These are phyloP conservation scores for Sitta europaea DNA, from an alignment of 2,113 vertebrate genomes.

Conservation along the genomic window DNA sequence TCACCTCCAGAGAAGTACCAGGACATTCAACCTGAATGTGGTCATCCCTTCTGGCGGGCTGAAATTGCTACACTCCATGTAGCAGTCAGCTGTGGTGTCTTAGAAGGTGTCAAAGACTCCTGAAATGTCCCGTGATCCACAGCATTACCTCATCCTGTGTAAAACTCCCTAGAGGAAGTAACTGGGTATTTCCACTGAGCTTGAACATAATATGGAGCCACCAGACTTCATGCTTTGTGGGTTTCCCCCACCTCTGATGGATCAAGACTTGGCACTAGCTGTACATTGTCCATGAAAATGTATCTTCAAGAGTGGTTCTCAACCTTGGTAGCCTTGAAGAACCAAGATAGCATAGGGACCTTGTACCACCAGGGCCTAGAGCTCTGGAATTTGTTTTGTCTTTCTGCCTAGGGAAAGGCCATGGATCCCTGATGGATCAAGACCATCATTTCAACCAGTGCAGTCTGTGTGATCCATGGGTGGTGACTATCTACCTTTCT, in stretches of 20 bases:
- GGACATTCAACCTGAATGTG: neutral
- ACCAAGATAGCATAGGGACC: neutral
- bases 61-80: neutral
- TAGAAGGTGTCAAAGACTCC: neutral
- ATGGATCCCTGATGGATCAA: neutral
- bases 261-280: neutral
- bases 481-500: neutral
- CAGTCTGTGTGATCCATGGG: too few relatives aligned
- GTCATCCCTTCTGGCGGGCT: neutral
- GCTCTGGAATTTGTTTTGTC: neutral
- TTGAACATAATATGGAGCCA: neutral
- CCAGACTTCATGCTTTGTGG: accelerated
- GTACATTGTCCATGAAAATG: neutral
- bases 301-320: neutral
- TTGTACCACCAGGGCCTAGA: neutral
- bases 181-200: neutral
- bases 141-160: neutral
- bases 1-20: neutral
- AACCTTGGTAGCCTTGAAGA: neutral
- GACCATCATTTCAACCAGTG: neutral
- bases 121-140: neutral
- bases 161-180: neutral
- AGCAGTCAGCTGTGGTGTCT: neutral
- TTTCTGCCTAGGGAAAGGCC: neutral
- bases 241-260: neutral